Evolutionary conservation across 2,888 invertebrate genomes (phyloP).

Genomic region (Psococerastis gibbosa): DNA sequence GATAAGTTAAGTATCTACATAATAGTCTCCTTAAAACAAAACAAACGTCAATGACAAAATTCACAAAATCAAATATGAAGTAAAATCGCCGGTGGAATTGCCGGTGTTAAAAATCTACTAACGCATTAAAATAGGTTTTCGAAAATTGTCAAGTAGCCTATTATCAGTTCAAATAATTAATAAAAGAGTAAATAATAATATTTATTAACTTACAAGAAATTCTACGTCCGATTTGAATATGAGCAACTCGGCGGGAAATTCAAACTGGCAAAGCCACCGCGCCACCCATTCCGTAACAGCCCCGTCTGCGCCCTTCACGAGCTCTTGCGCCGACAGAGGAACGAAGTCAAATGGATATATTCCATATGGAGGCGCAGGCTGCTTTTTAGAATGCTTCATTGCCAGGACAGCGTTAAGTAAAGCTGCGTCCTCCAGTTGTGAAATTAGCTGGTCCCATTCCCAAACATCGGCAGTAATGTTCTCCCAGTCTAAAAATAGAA

Average conservation of each 20-base stretch:
- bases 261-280: slow-evolving; percentile 62
- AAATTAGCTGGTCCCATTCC: slow-evolving; percentile 69
- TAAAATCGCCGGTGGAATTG: too few relatives aligned
- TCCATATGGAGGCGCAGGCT: slow-evolving; percentile 28
- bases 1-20: too few relatives aligned
- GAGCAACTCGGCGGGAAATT: slow-evolving; percentile 40
- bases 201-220: slow-evolving; percentile 15
- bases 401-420: slow-evolving; percentile 37
- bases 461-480: slow-evolving; percentile 68
- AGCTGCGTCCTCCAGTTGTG: slow-evolving; percentile 76
- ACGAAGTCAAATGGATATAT: slow-evolving; percentile 34
- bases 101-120: neutral
- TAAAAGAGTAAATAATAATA: slow-evolving; percentile 6
- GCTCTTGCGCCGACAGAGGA: slow-evolving; percentile 38
- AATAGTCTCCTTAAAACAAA: too few relatives aligned
- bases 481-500: slow-evolving; percentile 40
- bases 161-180: neutral
- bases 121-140: too few relatives aligned
- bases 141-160: too few relatives aligned
- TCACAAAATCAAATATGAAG: too few relatives aligned
- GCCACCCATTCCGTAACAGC: slow-evolving; percentile 79
- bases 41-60: too few relatives aligned
- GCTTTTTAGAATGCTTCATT: slow-evolving; percentile 28
- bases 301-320: slow-evolving; percentile 48
- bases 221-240: slow-evolving; percentile 25